Evolutionary conservation across 2,113 vertebrate species (phyloP), one percentile per base, ranked within the genome.

Genomic region (Colossoma macropomum): DNA sequence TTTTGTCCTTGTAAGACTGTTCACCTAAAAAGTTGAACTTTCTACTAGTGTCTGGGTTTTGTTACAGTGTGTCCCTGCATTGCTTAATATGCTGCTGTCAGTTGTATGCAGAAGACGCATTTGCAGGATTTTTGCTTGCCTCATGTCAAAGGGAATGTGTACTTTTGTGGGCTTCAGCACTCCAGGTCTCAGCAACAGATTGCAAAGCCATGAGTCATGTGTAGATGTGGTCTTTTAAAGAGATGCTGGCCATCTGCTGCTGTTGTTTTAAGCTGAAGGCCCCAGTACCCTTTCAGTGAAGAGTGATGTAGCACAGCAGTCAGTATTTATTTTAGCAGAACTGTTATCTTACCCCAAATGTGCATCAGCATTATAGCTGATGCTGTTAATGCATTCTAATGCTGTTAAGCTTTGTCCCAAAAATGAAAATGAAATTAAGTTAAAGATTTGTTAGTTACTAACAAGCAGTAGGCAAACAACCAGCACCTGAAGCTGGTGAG

Each of bases 171-270:
- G 1, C 23, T 71, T 19, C 50, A 41, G 27, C 28, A 34, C 21
- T 34, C 16, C 17, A 32, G 59, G 38, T 38, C 48, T 81, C 45
- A 54, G 45, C 23, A 8, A 38, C 62, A 45, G 38, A 56, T 66
- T 54, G 72, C 62, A 63, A 75, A 48, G 28, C 80, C 41, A 25
- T 66, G 79, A 81, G 70, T 74, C 80, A 75, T 66, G n/a, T 56
- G 60, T 62, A 66, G 59, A 30, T 63, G 23, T 16, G 2, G 54
- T 21, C 28, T 54, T 81, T 63, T 66, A 52, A 30, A 34, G 68
- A 66, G 71, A 75, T 34, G 69, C 28, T 66, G 41, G 72, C 70
- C 71, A 75, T 81, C 69, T 80, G 69, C 69, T 45, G 79, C 69
- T 38, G 3, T 34, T 32, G 52, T 32, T 45, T 21, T 15, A 48